Percentiles rank a stretch among this genome's conserved stretches.
Conservation (phyloP, 2,888 invertebrate genomes). For the Tupiocoris notatus region DNA sequence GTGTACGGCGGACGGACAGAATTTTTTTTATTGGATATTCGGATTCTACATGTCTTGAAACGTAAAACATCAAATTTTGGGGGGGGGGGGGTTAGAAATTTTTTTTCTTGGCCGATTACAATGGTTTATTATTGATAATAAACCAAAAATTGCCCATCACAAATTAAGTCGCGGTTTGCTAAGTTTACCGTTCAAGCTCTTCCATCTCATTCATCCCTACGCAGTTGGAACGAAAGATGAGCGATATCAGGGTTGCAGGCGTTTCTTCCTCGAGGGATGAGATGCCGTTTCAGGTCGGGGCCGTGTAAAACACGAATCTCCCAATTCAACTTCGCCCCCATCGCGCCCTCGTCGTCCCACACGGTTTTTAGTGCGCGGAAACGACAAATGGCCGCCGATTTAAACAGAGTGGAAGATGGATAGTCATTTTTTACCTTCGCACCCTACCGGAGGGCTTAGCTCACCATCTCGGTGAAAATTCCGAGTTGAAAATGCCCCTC, state of each 20-base stretch:
- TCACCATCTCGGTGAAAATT: neutral
- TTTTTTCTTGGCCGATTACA: too few relatives aligned
- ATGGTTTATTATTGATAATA: too few relatives aligned
- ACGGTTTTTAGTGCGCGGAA: neutral
- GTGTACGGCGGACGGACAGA: too few relatives aligned
- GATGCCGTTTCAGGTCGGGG: neutral
- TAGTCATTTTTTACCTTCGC: constrained; percentile 6
- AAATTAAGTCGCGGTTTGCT: too few relatives aligned
- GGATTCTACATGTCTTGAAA: too few relatives aligned
- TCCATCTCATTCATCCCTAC: neutral
- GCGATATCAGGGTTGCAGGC: neutral
- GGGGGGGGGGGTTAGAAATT: too few relatives aligned
- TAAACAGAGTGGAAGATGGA: constrained; percentile 27
- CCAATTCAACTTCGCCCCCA: neutral
- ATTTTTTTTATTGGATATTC: too few relatives aligned
- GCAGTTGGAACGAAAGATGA: neutral
- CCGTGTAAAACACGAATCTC: neutral
- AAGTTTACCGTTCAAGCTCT: too few relatives aligned
- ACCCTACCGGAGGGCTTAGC: neutral
- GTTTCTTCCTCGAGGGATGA: neutral
- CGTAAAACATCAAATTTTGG: too few relatives aligned
- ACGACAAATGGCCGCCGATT: constrained; percentile 21
- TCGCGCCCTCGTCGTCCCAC: neutral
- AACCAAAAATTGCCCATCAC: too few relatives aligned
- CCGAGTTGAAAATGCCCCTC: neutral